These are phyloP conservation scores for Cepphus grylle DNA, from an alignment of 2,113 vertebrate genomes.

Conservation along the genomic window DNA sequence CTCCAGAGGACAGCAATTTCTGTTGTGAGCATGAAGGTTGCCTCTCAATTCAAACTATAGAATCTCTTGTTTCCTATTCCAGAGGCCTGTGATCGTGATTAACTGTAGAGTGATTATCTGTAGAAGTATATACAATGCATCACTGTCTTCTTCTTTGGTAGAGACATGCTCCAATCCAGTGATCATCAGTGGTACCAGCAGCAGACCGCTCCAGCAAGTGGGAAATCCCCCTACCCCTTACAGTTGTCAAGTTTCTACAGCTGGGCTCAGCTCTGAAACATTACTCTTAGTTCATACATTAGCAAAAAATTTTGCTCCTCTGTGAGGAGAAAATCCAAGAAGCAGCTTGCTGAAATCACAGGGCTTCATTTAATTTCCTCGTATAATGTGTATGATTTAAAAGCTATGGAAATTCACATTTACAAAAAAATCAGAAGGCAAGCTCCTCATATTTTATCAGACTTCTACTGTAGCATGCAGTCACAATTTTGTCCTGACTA, in stretches of 20 bases:
- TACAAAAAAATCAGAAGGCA: not conserved
- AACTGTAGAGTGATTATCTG: not conserved
- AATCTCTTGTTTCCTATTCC: not conserved
- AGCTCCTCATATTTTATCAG: not conserved
- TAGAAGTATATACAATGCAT: not conserved
- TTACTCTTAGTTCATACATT: not conserved
- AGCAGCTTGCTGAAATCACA: not conserved
- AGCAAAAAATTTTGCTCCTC: not conserved
- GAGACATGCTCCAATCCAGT: not conserved
- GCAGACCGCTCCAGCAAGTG: not conserved
- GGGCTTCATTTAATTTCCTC: not conserved
- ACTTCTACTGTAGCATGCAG: not conserved
- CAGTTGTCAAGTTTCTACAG: not conserved
- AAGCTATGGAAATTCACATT: not conserved
- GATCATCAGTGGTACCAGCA: not conserved
- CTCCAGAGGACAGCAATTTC: not conserved
- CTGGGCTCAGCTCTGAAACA: not conserved
- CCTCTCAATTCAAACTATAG: not conserved
- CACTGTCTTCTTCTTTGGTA: not conserved
- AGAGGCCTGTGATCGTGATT: not conserved
- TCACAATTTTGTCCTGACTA: not conserved
- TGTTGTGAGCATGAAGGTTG: not conserved
- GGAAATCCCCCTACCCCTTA: not conserved
- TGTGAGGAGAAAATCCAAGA: not conserved
- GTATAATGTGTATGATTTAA: not conserved